Percentiles rank a stretch among this genome's conserved stretches.
These are phyloP conservation scores for Micromesistius poutassou DNA, from an alignment of 2,797 vertebrate species.

Conservation along the genomic window DNA sequence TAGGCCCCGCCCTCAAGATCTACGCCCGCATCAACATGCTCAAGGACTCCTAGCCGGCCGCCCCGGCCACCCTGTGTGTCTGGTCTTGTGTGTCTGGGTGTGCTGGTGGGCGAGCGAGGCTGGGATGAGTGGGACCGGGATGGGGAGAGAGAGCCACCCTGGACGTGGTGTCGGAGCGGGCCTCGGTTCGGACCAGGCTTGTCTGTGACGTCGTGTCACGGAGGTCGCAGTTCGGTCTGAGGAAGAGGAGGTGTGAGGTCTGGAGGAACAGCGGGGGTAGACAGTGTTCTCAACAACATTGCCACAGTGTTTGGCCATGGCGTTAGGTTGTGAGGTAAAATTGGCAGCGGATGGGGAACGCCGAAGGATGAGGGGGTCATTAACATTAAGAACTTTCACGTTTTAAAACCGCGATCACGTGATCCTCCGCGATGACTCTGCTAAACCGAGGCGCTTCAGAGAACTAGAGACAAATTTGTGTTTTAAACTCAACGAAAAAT, in stretches of 20 bases:
- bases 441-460: background rate
- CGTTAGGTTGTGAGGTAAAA: background rate
- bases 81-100: constrained; percentile 11
- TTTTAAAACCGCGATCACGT: background rate
- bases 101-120: no score
- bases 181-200: background rate
- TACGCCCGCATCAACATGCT: constrained; percentile 95
- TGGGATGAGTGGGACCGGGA: background rate
- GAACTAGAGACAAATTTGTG: background rate
- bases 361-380: background rate
- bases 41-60: constrained; percentile 85
- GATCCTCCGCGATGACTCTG: no score
- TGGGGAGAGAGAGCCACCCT: background rate
- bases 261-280: background rate
- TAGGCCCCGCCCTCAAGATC: constrained; percentile 95
- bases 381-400: background rate
- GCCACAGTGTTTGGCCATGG: background rate
- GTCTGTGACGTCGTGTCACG: background rate
- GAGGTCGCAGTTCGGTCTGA: background rate
- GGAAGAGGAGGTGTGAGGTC: background rate
- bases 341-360: background rate
- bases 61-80: background rate
- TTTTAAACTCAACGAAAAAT: background rate
- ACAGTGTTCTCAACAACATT: no score
- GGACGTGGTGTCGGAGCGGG: no score